These are phyloP conservation scores for Teleiodes luculella DNA, from an alignment of 2,888 invertebrate genomes.

Conservation along the genomic window DNA sequence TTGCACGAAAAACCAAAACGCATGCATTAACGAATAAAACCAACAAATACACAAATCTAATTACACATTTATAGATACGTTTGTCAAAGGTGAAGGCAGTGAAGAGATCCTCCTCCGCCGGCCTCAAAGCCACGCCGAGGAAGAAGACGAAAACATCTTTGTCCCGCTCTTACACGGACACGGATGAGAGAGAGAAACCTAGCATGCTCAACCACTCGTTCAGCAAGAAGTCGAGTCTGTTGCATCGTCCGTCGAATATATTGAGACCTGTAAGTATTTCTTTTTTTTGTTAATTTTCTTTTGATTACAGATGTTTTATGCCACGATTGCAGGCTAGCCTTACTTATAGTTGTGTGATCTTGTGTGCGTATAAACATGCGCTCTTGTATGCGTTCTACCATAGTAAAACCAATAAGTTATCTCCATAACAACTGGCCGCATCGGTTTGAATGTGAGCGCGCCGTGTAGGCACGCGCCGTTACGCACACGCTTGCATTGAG, in stretches of 20 bases:
- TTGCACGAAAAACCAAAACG: background rate
- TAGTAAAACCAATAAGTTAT: too few species aligned
- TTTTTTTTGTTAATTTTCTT: background rate
- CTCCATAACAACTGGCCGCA: too few species aligned
- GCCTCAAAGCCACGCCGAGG: conserved; percentile 57
- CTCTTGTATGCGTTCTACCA: too few species aligned
- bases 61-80: conserved; percentile 69
- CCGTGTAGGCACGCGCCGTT: too few species aligned
- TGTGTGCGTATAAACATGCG: too few species aligned
- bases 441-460: too few species aligned
- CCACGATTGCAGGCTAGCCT: too few species aligned
- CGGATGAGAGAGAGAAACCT: conserved; percentile 72
- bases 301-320: too few species aligned
- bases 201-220: conserved; percentile 78
- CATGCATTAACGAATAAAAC: background rate
- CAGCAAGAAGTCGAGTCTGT: conserved; percentile 75
- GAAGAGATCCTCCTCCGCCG: conserved; percentile 65
- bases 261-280: conserved; percentile 82
- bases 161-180: conserved; percentile 62
- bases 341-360: too few species aligned
- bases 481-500: too few species aligned
- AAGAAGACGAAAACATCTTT: conserved; percentile 68
- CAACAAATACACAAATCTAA: conserved; percentile 24
- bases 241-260: conserved; percentile 84
- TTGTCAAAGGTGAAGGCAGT: conserved; percentile 72